phyloP scores from a whole-genome alignment of 2,888 invertebrate species.

The Diogma glabrata region DNA sequence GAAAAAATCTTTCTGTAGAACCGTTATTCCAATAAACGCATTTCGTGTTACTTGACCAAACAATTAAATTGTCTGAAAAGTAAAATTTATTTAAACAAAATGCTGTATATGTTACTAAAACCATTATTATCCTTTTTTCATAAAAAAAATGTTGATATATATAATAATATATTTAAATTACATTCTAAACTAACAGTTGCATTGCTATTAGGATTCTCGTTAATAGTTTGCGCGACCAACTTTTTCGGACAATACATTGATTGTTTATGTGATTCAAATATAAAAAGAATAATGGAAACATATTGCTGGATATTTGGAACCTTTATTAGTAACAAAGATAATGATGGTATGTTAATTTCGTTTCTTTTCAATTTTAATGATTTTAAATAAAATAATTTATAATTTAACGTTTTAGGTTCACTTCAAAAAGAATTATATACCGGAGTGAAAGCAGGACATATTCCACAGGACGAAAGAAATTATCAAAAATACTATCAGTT shows the following conservation, averaged over 20 bases:
- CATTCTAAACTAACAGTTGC: slow-evolving; percentile 64
- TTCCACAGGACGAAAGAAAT: slow-evolving; percentile 17
- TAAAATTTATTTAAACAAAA: neutral
- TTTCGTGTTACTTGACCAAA: too few relatives aligned
- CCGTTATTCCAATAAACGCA: too few relatives aligned
- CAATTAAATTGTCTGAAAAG: too few relatives aligned
- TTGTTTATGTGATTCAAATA: slow-evolving; percentile 45
- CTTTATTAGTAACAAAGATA: slow-evolving; percentile 37
- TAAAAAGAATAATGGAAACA: slow-evolving; percentile 54
- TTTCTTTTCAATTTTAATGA: neutral
- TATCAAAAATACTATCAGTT: slow-evolving; percentile 34
- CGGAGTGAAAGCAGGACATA: neutral
- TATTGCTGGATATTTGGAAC: slow-evolving; percentile 74
- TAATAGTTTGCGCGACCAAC: slow-evolving; percentile 67
- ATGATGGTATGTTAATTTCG: slow-evolving; percentile 1
- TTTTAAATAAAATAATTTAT: neutral
- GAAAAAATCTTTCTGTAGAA: too few relatives aligned
- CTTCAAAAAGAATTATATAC: neutral
- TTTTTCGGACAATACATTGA: slow-evolving; percentile 79
- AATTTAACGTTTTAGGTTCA: neutral
- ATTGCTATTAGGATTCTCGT: slow-evolving; percentile 57
- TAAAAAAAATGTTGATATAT: slow-evolving; percentile 54
- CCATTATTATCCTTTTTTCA: slow-evolving; percentile 37
- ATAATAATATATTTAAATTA: slow-evolving; percentile 61
- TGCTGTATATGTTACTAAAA: neutral